Percentiles rank a stretch among this genome's conserved stretches.
These are phyloP conservation scores for Fissipunctia ypsillon DNA, from an alignment of 2,888 invertebrate species.

Conservation along the genomic window DNA sequence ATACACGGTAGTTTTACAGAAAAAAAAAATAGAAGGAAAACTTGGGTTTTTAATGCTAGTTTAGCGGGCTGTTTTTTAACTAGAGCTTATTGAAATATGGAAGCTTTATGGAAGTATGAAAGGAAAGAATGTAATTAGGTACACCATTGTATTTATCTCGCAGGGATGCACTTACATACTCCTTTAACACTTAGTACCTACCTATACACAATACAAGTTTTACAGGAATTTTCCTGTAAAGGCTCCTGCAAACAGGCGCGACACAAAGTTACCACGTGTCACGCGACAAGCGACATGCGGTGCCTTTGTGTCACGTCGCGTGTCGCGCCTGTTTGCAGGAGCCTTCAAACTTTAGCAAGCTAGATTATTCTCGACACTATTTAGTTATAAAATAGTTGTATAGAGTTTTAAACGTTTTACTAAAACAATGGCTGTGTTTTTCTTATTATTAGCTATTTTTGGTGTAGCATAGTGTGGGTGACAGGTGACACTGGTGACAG, in stretches of 20 bases:
- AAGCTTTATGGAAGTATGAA: neutral
- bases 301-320: too few relatives aligned
- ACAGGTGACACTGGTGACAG: too few relatives aligned
- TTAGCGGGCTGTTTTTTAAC: neutral
- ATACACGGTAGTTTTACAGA: slow-evolving; percentile 36
- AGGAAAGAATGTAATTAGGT: neutral
- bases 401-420: neutral
- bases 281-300: too few relatives aligned
- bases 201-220: neutral
- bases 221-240: too few relatives aligned
- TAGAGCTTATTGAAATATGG: neutral
- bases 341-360: too few relatives aligned
- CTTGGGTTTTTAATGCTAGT: slow-evolving; percentile 17
- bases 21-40: slow-evolving; percentile 34
- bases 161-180: neutral
- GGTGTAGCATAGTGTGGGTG: too few relatives aligned
- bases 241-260: too few relatives aligned
- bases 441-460: too few relatives aligned
- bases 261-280: too few relatives aligned
- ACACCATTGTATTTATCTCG: neutral
- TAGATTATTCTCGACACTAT: neutral
- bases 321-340: too few relatives aligned
- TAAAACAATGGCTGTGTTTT: neutral
- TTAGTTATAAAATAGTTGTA: too few relatives aligned
- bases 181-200: neutral